These are phyloP conservation scores for Galagoides demidoff DNA, from an alignment of 2,797 vertebrate species.

Conservation along the genomic window DNA sequence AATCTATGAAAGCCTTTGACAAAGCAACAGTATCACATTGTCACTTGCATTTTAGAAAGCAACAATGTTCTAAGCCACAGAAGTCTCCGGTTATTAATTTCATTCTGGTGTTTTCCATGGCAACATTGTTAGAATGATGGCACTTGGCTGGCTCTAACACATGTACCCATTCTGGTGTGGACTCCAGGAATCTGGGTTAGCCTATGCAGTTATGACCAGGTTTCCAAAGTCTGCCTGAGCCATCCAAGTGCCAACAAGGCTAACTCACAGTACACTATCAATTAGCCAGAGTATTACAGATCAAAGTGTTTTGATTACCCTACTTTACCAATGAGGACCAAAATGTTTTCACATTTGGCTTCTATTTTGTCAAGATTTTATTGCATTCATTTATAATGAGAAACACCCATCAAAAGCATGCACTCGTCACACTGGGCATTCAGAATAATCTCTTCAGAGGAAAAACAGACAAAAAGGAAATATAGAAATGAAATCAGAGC, in stretches of 20 bases:
- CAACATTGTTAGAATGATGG: neutral
- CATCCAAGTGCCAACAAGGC: neutral
- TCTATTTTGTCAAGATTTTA: conserved; percentile 45
- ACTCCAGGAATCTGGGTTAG: neutral
- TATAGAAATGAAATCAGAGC: neutral
- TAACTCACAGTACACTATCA: neutral
- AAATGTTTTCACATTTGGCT: conserved; percentile 37
- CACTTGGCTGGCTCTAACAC: neutral
- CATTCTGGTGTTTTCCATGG: neutral
- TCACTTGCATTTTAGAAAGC: conserved; percentile 21
- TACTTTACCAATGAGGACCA: conserved; percentile 1
- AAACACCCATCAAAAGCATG: conserved; percentile 13
- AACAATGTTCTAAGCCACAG: neutral
- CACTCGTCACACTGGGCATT: neutral
- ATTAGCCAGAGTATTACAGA: neutral
- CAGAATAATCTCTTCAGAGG: conserved; percentile 19
- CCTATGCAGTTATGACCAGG: neutral
- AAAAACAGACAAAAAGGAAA: neutral
- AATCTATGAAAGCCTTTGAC: conserved; percentile 28
- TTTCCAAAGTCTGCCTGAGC: neutral
- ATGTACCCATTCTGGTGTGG: neutral
- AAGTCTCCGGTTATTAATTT: neutral
- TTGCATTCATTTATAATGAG: conserved; percentile 35
- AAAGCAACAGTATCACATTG: neutral
- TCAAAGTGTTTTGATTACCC: neutral